Evolutionary conservation across 2,113 vertebrate genomes (phyloP).

Genomic region (Scophthalmus maximus): DNA sequence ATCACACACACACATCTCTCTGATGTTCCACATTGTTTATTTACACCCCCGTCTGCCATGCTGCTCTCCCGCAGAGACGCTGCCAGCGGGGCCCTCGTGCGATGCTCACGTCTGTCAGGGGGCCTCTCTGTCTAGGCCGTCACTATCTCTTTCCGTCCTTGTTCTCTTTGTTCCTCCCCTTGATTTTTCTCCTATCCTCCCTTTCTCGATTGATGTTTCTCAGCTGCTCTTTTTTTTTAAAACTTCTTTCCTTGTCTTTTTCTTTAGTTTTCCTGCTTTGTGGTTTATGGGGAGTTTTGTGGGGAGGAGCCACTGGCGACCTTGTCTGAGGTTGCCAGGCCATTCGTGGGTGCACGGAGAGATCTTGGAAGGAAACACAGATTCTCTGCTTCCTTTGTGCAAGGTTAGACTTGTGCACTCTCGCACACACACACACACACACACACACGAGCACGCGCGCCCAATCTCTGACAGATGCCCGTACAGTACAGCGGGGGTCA

Average conservation of each 20-base stretch:
- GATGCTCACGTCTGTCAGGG: constrained; percentile 46
- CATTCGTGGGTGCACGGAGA: constrained; percentile 10
- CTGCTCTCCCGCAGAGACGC: constrained; percentile 31
- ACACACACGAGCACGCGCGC: constrained; percentile 5
- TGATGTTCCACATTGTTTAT: constrained; percentile 63
- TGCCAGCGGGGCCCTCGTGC: constrained; percentile 41
- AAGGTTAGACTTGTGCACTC: too few relatives aligned
- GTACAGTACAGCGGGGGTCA: constrained; percentile 1
- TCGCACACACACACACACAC: neutral
- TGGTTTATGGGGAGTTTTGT: constrained; percentile 22
- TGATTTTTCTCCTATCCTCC: neutral
- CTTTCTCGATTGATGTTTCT: constrained; percentile 11
- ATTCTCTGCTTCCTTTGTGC: constrained; percentile 27
- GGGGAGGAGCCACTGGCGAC: constrained; percentile 35
- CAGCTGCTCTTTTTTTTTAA: neutral
- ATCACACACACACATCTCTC: constrained; percentile 62
- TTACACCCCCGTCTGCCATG: constrained; percentile 49
- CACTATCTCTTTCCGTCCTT: neutral
- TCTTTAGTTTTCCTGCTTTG: too few relatives aligned
- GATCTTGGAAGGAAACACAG: constrained; percentile 48
- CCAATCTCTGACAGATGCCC: neutral
- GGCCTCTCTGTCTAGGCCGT: constrained; percentile 18
- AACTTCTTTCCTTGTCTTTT: constrained; percentile 7
- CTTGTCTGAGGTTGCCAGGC: constrained; percentile 25
- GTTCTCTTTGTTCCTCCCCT: neutral